Evolutionary conservation across 2,888 invertebrate species (phyloP).

Genomic region (Athrips mouffetella): DNA sequence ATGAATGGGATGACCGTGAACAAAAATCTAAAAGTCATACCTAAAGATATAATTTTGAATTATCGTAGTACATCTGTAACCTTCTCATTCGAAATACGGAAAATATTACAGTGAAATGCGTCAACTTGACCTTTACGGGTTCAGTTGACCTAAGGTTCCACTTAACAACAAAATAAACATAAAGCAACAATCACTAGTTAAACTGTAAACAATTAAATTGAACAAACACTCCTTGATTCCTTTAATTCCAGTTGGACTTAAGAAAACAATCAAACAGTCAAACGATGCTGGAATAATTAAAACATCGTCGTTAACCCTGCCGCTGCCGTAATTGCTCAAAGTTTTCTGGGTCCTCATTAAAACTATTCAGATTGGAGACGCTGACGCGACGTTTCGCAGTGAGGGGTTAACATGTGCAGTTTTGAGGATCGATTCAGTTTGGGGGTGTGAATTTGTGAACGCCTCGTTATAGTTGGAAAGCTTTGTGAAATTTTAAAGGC

Average conservation of each 20-base stretch:
- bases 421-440: background rate
- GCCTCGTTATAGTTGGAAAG: too few species aligned
- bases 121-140: too few species aligned
- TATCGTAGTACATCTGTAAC: too few species aligned
- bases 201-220: background rate
- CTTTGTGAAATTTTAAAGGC: too few species aligned
- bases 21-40: too few species aligned
- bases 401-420: constrained; percentile 21
- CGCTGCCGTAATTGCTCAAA: constrained; percentile 47
- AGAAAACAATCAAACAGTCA: constrained; percentile 9
- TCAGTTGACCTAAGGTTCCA: too few species aligned
- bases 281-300: constrained; percentile 10
- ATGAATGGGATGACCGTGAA: too few species aligned
- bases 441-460: background rate
- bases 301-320: constrained; percentile 2
- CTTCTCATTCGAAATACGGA: too few species aligned
- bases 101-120: too few species aligned
- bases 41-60: too few species aligned
- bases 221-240: background rate
- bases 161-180: too few species aligned
- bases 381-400: constrained; percentile 21
- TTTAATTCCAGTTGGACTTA: background rate
- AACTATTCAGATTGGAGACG: constrained; percentile 44
- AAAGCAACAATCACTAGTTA: too few species aligned
- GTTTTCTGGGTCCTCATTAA: constrained; percentile 54